phyloP scores from a whole-genome alignment of 1,140 invertebrate genomes.

The Notospermus geniculatus region DNA sequence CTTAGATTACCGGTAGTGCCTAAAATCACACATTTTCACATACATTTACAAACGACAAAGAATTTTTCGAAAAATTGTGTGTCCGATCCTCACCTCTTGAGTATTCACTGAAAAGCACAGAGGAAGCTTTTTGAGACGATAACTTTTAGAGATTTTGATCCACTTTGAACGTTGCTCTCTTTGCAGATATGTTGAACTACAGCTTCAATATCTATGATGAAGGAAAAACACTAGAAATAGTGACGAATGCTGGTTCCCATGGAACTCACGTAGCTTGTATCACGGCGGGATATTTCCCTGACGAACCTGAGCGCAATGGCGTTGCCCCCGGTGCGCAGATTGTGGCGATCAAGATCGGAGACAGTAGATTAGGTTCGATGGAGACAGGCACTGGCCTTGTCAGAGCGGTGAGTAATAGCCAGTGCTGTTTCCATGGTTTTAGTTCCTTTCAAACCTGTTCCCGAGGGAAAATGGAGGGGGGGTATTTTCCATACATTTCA shows the following conservation, averaged over 20 bases:
- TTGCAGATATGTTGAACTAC: conserved; percentile 77
- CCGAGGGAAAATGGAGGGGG: too few species aligned
- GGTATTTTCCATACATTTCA: too few species aligned
- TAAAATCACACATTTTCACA: too few species aligned
- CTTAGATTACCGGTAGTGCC: too few species aligned
- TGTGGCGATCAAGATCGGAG: conserved; percentile 87
- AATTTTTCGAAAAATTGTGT: too few species aligned
- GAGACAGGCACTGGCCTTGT: conserved; percentile 92
- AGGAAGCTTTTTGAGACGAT: too few species aligned
- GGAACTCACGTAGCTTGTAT: conserved; percentile 97
- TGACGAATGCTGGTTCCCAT: conserved; percentile 87
- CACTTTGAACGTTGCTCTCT: too few species aligned
- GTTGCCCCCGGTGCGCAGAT: conserved; percentile 96
- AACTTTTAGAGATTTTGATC: too few species aligned
- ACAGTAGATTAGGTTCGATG: conserved; percentile 86
- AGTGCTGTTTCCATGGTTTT: not conserved
- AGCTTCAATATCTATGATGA: conserved; percentile 91
- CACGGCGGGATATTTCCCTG: conserved; percentile 86
- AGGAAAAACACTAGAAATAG: conserved; percentile 89
- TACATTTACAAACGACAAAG: too few species aligned
- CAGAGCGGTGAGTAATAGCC: conserved; percentile 74
- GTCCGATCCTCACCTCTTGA: too few species aligned
- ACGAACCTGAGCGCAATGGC: conserved; percentile 86
- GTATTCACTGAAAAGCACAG: too few species aligned
- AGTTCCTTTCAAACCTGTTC: not conserved